Evolutionary conservation across 1,140 invertebrate species (phyloP).

Genomic region (Drosophila pallidifrons): DNA sequence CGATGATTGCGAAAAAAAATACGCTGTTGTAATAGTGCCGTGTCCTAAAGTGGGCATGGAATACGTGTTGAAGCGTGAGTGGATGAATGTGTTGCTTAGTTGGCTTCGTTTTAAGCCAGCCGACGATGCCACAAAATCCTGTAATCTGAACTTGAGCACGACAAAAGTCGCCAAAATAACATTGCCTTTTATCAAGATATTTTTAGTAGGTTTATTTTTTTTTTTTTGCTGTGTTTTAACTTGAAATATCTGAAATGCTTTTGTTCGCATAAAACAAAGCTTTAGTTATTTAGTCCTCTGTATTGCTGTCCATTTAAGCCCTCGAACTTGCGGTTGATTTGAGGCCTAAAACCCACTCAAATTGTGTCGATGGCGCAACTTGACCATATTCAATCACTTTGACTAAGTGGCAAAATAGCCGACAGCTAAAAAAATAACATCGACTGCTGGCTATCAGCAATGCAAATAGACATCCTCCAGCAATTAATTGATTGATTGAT

Average conservation of each 20-base stretch:
- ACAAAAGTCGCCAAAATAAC: background rate
- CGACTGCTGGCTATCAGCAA: slow-evolving; percentile 46
- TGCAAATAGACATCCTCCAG: slow-evolving; percentile 36
- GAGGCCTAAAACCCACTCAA: slow-evolving; percentile 8
- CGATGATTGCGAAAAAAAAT: slow-evolving; percentile 44
- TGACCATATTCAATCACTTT: slow-evolving; percentile 45
- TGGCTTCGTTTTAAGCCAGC: slow-evolving; percentile 4
- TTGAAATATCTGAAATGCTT: background rate
- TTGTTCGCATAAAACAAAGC: background rate
- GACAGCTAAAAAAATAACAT: slow-evolving; percentile 47
- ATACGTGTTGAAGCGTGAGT: slow-evolving; percentile 35
- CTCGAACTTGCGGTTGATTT: background rate
- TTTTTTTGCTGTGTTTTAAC: background rate
- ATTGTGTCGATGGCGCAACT: slow-evolving; percentile 9
- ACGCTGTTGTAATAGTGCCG: slow-evolving; percentile 20
- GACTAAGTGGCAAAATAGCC: slow-evolving; percentile 51
- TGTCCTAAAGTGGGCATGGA: slow-evolving; percentile 38
- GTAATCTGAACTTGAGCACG: background rate
- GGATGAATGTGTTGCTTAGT: slow-evolving; percentile 32
- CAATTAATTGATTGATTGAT: slow-evolving; percentile 61
- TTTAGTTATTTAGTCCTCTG: too few species aligned
- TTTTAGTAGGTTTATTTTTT: background rate
- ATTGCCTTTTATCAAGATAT: background rate
- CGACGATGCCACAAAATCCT: slow-evolving; percentile 4
- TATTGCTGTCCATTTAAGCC: background rate